Conservation (phyloP, 2,113 vertebrate genomes). For the Rhinoptilus africanus region DNA sequence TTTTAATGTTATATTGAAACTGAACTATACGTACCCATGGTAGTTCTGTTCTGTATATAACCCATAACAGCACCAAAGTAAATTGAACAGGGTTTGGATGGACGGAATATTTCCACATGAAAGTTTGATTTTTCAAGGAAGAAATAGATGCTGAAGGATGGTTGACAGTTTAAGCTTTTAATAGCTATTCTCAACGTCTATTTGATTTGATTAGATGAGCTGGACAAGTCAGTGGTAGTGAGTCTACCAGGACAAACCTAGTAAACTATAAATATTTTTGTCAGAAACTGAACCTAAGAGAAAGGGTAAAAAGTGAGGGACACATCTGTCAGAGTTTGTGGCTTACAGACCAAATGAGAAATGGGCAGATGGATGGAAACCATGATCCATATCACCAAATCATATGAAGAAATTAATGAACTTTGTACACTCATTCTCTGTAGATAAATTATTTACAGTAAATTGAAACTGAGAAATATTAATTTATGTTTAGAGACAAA, state of each 20-base stretch:
- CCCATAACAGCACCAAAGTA: neutral
- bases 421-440: neutral
- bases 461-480: neutral
- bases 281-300: neutral
- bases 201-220: neutral
- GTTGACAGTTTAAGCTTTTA: neutral
- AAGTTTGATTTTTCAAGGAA: neutral
- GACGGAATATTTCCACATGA: neutral
- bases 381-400: neutral
- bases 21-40: neutral
- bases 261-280: neutral
- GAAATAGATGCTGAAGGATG: neutral
- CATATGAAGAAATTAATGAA: neutral
- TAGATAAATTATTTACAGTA: neutral
- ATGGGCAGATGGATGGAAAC: neutral
- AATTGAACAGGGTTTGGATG: neutral
- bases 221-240: neutral
- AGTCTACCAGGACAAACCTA: neutral
- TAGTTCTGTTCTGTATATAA: neutral
- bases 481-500: neutral
- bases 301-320: neutral
- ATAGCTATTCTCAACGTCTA: neutral
- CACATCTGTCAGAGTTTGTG: neutral
- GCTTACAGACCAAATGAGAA: neutral
- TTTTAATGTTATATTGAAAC: neutral